Conservation (phyloP, 2,113 vertebrate species). For the Charina bottae region DNA sequence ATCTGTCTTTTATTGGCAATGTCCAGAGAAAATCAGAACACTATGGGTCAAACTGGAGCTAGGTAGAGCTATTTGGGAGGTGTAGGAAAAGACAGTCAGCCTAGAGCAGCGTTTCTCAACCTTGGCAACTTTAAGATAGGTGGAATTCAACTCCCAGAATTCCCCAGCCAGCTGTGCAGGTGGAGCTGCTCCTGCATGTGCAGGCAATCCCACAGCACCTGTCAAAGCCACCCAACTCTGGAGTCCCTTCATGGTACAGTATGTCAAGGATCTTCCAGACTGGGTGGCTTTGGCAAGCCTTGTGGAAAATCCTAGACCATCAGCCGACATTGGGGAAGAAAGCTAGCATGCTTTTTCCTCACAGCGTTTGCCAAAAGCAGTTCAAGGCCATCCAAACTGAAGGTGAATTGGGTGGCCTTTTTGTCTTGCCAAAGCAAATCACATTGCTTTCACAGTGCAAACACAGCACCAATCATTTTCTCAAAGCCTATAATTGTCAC, state of each 20-base stretch:
- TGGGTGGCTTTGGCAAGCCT: not conserved
- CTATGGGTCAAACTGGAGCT: not conserved
- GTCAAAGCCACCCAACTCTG: not conserved
- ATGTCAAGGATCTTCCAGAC: not conserved
- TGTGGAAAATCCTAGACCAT: not conserved
- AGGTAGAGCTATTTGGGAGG: not conserved
- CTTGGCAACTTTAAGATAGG: no score
- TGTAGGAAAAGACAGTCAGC: not conserved
- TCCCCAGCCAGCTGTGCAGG: not conserved
- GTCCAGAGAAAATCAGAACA: not conserved
- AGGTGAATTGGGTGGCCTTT: not conserved
- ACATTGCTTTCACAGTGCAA: not conserved
- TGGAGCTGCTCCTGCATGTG: not conserved
- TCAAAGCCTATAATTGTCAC: not conserved
- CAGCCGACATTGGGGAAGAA: not conserved
- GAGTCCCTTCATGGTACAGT: not conserved
- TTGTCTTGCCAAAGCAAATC: not conserved
- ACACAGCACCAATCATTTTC: not conserved
- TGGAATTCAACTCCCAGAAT: no score
- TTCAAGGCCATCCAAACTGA: not conserved
- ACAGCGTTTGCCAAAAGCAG: not conserved
- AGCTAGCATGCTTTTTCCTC: not conserved
- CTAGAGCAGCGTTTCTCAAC: not conserved
- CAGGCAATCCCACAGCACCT: not conserved
- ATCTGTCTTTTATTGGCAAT: conserved; percentile 24